Evolutionary conservation across 2,888 invertebrate genomes (phyloP).

Genomic region (Epistrophe grossulariae): DNA sequence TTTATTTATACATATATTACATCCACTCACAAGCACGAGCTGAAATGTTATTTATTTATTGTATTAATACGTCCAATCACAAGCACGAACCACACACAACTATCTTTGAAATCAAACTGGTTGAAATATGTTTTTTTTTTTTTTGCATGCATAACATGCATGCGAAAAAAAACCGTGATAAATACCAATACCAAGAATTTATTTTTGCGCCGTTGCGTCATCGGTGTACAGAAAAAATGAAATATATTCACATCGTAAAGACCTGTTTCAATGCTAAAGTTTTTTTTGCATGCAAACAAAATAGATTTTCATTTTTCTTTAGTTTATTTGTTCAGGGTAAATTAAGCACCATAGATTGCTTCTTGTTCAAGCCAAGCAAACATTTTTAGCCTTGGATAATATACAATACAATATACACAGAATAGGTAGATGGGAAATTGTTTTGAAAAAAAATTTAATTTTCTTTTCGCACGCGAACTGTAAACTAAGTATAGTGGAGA

Average conservation of each 20-base stretch:
- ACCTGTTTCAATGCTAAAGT: neutral
- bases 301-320: neutral
- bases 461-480: neutral
- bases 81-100: neutral
- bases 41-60: neutral
- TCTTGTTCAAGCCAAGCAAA: neutral
- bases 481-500: too few relatives aligned
- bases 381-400: neutral
- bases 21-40: neutral
- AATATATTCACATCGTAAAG: neutral
- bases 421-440: neutral
- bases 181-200: neutral
- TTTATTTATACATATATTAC: neutral
- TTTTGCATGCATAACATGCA: neutral
- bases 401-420: neutral
- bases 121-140: neutral
- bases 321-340: neutral
- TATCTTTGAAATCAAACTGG: neutral
- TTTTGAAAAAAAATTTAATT: neutral
- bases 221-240: neutral
- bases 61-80: neutral
- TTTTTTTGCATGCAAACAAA: neutral
- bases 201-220: neutral
- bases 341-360: neutral
- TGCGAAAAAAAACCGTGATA: neutral